phyloP scores from a whole-genome alignment of 1,140 invertebrate species.

The Drosophila pallidifrons region DNA sequence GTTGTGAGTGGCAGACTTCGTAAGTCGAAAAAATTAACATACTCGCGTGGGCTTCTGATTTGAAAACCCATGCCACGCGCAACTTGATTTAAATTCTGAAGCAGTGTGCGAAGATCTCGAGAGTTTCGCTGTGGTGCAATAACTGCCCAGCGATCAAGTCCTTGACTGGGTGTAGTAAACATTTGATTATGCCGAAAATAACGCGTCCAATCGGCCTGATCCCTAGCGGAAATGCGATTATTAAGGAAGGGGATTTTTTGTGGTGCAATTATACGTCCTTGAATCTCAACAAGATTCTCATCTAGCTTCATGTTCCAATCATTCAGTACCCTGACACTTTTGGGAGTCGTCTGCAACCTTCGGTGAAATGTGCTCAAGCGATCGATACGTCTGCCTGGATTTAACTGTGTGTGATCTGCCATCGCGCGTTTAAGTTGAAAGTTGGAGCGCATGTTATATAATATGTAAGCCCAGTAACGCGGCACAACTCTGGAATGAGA shows the following conservation, averaged over 20 bases:
- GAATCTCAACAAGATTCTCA: conserved; percentile 86
- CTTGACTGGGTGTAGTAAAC: conserved; percentile 76
- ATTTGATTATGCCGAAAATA: conserved; percentile 86
- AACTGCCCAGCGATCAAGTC: conserved; percentile 86
- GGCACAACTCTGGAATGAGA: conserved; percentile 91
- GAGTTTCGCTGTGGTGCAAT: conserved; percentile 85
- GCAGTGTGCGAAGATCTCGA: conserved; percentile 85
- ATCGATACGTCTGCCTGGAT: conserved; percentile 87
- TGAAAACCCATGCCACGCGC: conserved; percentile 86
- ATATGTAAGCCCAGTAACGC: conserved; percentile 89
- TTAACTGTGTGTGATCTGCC: conserved; percentile 88
- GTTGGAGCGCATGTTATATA: conserved; percentile 87
- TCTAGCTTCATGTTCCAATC: conserved; percentile 89
- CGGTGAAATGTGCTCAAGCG: conserved; percentile 88
- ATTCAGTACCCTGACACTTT: conserved; percentile 86
- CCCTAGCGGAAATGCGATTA: conserved; percentile 52
- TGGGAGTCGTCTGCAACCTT: conserved; percentile 85
- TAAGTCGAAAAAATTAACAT: conserved; percentile 30
- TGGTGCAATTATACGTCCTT: conserved; percentile 86
- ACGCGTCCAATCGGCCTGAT: conserved; percentile 88
- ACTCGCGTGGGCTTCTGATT: conserved; percentile 84
- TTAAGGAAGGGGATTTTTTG: conserved; percentile 87
- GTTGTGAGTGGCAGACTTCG: background rate
- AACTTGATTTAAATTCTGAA: conserved; percentile 85
- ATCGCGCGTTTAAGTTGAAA: conserved; percentile 88